Conservation (phyloP, 2,113 vertebrate species). For the Rhinopomastus cyanomelas region DNA sequence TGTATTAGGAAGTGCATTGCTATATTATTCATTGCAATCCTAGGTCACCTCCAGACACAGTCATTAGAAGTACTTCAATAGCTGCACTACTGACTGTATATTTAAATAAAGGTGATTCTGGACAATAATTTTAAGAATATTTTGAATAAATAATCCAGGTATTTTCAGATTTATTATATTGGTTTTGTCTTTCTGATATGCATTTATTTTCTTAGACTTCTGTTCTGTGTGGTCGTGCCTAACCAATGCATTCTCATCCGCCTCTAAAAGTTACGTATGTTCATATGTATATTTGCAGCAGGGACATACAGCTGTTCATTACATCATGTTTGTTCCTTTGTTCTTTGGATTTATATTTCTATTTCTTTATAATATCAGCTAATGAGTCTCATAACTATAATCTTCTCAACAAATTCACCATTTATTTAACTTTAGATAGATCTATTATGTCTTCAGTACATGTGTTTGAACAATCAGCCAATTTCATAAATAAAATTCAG, state of each 20-base stretch:
- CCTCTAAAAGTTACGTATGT: background rate
- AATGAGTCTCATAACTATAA: background rate
- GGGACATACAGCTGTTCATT: background rate
- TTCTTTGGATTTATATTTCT: background rate
- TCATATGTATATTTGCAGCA: background rate
- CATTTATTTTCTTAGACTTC: background rate
- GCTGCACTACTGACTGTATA: background rate
- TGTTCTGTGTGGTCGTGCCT: background rate
- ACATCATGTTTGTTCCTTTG: background rate
- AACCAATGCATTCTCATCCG: background rate
- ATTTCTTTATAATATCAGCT: background rate
- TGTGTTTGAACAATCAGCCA: accelerated
- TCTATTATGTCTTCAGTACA: background rate
- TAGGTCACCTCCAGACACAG: background rate
- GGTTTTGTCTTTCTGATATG: background rate
- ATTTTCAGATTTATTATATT: background rate
- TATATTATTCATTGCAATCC: background rate
- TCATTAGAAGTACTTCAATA: background rate
- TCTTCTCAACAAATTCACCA: background rate
- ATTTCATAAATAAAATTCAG: background rate
- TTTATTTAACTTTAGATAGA: background rate
- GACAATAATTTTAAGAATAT: background rate
- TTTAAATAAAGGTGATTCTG: background rate
- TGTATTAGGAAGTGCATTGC: background rate
- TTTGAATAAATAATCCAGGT: background rate